Evolutionary conservation across 2,888 invertebrate genomes (phyloP), one percentile per base, ranked within the genome.

Genomic region (Diachrysia chrysitis): DNA sequence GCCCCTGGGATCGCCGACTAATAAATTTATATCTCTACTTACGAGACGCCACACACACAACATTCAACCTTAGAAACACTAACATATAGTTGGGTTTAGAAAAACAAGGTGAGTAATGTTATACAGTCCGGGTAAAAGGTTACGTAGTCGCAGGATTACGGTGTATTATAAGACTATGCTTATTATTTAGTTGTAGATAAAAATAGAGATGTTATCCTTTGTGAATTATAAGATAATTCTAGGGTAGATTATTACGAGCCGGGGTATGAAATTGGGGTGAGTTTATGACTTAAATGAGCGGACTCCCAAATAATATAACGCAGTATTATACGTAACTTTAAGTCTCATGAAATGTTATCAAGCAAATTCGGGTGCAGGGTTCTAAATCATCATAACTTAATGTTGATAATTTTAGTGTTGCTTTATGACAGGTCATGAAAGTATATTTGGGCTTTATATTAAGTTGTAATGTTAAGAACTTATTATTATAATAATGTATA

Each of bases 11-110:
- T 85, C 76, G 84, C 83, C 82, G 81, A 69, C 73, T 85, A 81
- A 85, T 87, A 87, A 84, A 87, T 87, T 87, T 86, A 87, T 83
- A 78, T 65, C 64, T 37, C 76, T 66, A 76, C 81, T 82, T 78
- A 76, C 61, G 56, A 60, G 16, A 61, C 53, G 63, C 14, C 16
- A 55, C 29, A 51, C 62, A 73, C 37, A 25, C 60, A 10, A 81
- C 6, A 68, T 67, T 60, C 46, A 61, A 79, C 82, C 64, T 58
- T 84, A 63, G n/a, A 1, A 0, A 0, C 2, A 16, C 14, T 0
- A 16, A 0, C 0, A 37, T 57, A 79, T 25, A 32, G 74, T 62
- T 59, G 7, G 0, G 66, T 69, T 77, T 66, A 5, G 62, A 61
- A 54, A 66, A 69, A 46, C 2, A 0, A 10, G 7, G 1, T 7